phyloP scores from a whole-genome alignment of 35 echinoderm and acorn worm genomes.

The Chiridota heheva region DNA sequence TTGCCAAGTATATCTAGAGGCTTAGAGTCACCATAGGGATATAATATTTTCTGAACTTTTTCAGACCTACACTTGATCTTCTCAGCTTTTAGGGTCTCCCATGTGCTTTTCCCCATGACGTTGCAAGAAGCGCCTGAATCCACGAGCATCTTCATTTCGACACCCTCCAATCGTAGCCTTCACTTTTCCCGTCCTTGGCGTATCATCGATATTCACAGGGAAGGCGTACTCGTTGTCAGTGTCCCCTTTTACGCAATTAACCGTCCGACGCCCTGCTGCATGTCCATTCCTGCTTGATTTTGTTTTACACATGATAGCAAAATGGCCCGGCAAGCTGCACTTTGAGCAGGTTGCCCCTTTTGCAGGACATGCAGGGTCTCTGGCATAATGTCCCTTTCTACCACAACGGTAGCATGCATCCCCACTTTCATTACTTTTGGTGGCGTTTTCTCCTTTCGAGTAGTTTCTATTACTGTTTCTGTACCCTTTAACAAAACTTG shows the following conservation, averaged over 20 bases:
- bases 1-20: background rate
- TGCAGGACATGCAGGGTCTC: background rate
- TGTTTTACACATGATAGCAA: background rate
- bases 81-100: background rate
- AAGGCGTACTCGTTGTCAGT: background rate
- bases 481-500: too few species aligned
- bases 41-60: background rate
- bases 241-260: background rate
- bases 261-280: too few species aligned
- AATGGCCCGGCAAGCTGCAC: background rate
- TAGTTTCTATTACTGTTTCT: background rate
- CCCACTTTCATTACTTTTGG: background rate
- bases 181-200: too few species aligned
- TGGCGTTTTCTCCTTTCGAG: too few species aligned
- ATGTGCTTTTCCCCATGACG: constrained; percentile 10
- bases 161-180: background rate
- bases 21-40: background rate
- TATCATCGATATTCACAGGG: too few species aligned
- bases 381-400: constrained; percentile 2
- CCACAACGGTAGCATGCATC: background rate
- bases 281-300: background rate
- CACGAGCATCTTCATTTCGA: background rate
- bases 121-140: constrained; percentile 19
- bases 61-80: constrained; percentile 5
- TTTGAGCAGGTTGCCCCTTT: background rate